Base-by-base conservation (phyloP, 2,797 vertebrate genomes). In the Austrolebias charrua region DNA sequence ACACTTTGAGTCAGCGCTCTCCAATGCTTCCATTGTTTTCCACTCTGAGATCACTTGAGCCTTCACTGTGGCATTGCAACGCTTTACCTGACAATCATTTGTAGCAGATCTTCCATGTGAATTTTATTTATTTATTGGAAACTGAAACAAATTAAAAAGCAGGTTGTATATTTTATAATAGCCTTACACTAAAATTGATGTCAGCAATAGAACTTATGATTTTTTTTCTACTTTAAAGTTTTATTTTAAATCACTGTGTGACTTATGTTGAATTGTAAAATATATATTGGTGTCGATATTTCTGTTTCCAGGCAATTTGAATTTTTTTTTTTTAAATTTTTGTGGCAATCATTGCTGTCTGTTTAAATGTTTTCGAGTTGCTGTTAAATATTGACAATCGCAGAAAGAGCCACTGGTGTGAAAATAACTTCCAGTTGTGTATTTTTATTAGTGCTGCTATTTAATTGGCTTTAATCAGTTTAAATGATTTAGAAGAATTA, bases 31-130 rank as follows among this genome's bases (percentile, higher is more conserved):
- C 90, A 87, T 82, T 69, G 85, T 85, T 84, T 66, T 35, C 8
- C 73, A 67, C 85, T 85, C 74, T 80, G 75, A 28, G 71, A 86
- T 76, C 85, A 84, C 84, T 83, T 78, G 83, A 90, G 88, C 88
- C 88, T 86, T 89, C 92, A 92, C 91, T 92, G 92, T 93, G 90
- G 90, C 87, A 85, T 86, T 85, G 84, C 87, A 83, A 87, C 86
- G 88, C 87, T 90, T 90, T 82, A 86, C 86, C 88, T 81, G 90
- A 91, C 92, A 93, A 89, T 92, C 83, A 88, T 88, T 86, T 86
- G 73, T 50, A 79, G 78, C 66, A 76, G 78, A 79, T 85, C 80
- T 86, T 70, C 55, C 69, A 81, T 65, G 56, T 71, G 60, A 84
- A 65, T 57, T 43, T 65, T 53, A 38, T 54, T 77, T 73, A 74